Percentiles rank a stretch among this genome's conserved stretches.
Evolutionary conservation across 2,113 vertebrate species (phyloP).

Genomic region (Lepus europaeus): DNA sequence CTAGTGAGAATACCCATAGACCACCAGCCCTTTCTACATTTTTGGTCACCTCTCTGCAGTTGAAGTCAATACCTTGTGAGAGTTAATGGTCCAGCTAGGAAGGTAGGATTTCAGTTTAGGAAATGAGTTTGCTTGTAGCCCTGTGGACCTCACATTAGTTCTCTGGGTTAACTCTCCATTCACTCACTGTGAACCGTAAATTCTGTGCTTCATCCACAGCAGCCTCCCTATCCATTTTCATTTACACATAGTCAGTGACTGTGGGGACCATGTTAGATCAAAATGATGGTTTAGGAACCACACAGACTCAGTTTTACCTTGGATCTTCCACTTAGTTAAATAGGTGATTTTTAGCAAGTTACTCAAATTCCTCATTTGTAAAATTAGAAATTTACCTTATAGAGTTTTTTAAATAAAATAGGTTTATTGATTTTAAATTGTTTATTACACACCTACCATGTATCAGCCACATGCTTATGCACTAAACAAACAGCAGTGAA

Average conservation of each 20-base stretch:
- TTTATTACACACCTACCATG: conserved; percentile 7
- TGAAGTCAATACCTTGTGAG: neutral
- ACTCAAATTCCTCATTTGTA: conserved; percentile 5
- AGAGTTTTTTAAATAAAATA: conserved; percentile 40
- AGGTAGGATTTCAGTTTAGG: neutral
- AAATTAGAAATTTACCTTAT: neutral
- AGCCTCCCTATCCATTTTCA: neutral
- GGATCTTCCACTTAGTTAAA: neutral
- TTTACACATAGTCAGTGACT: neutral
- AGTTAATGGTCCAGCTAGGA: neutral
- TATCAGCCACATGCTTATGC: neutral
- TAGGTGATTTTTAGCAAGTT: conserved; percentile 21
- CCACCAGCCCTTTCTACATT: neutral
- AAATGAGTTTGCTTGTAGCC: neutral
- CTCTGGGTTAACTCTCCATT: neutral
- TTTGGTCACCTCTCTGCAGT: neutral
- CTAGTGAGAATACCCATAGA: neutral
- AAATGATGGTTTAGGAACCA: conserved; percentile 8
- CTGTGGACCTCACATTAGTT: neutral
- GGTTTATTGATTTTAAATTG: conserved; percentile 46
- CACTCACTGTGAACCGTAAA: neutral
- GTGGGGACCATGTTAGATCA: neutral
- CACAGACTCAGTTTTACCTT: conserved; percentile 12
- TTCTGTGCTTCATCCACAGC: neutral
- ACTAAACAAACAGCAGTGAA: neutral